phyloP scores from a whole-genome alignment of 92 coral and sea anemone genomes.

The Palythoa caribaeorum region DNA sequence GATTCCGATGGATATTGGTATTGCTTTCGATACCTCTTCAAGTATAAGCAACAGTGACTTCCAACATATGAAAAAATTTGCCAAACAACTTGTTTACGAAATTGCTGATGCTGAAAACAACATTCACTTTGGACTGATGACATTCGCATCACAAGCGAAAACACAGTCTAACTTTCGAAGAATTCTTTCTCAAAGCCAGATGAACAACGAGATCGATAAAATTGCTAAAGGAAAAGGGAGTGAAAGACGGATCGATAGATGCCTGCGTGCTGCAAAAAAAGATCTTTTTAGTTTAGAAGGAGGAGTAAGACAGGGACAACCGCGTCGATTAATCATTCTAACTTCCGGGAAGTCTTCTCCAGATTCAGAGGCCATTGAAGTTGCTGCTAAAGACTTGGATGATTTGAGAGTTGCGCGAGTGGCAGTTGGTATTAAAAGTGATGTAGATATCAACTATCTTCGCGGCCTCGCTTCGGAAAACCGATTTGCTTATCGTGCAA shows the following conservation, averaged over 20 bases:
- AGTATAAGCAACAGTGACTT: conserved; percentile 60
- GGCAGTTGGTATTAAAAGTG: conserved; percentile 67
- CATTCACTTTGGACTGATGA: conserved; percentile 73
- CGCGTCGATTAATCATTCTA: conserved; percentile 65
- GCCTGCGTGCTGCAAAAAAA: conserved; percentile 59
- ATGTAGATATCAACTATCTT: conserved; percentile 59
- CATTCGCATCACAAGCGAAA: conserved; percentile 64
- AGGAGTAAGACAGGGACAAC: conserved; percentile 67
- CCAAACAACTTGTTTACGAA: conserved; percentile 61
- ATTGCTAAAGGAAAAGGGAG: conserved; percentile 42
- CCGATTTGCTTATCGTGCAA: conserved; percentile 59
- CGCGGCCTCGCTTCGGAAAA: conserved; percentile 60
- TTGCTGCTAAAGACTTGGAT: conserved; percentile 65
- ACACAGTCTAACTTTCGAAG: conserved; percentile 67
- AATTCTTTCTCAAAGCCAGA: conserved; percentile 49
- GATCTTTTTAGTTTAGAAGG: conserved; percentile 70
- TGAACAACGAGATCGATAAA: conserved; percentile 61
- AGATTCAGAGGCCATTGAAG: conserved; percentile 53
- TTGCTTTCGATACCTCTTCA: conserved; percentile 72
- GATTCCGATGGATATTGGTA: conserved; percentile 83
- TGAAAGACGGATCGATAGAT: conserved; percentile 59
- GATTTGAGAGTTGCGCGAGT: conserved; percentile 63
- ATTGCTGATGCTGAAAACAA: conserved; percentile 79
- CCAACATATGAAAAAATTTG: conserved; percentile 64
- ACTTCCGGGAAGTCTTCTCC: conserved; percentile 69